These are phyloP conservation scores for Psephotus haematonotus DNA, from an alignment of 2,113 vertebrate species.

Conservation along the genomic window DNA sequence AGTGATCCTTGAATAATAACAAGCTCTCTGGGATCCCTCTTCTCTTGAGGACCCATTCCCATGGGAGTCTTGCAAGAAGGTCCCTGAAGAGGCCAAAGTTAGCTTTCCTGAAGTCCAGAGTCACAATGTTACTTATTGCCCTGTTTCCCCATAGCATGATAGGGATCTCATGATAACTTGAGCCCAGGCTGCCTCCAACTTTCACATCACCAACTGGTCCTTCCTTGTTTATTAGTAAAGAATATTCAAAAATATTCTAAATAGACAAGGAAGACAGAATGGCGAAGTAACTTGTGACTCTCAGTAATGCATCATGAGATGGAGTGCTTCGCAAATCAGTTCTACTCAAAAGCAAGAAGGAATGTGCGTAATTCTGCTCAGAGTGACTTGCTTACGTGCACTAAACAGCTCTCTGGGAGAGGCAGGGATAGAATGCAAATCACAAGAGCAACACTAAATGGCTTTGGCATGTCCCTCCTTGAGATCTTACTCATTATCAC, in stretches of 20 bases:
- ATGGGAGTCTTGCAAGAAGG: background rate
- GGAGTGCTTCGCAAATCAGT: background rate
- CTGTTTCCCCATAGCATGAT: background rate
- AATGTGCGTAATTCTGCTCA: background rate
- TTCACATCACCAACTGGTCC: background rate
- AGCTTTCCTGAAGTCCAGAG: background rate
- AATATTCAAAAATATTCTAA: background rate
- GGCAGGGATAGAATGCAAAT: background rate
- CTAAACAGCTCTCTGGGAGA: background rate
- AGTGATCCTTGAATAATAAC: background rate
- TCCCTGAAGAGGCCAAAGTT: background rate
- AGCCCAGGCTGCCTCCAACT: background rate
- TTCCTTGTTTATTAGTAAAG: background rate
- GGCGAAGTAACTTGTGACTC: background rate
- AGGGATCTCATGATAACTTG: background rate
- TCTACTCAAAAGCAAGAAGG: background rate
- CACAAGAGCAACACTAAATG: background rate
- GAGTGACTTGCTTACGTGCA: slow-evolving; percentile 11
- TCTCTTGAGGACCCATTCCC: background rate
- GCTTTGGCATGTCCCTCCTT: background rate
- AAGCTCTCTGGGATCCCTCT: background rate
- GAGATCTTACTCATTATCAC: background rate
- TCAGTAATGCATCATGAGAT: background rate
- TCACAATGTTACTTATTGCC: background rate
- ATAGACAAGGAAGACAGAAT: background rate